Base-by-base conservation (phyloP, 2,797 vertebrate species). In the Caiman crocodilus region DNA sequence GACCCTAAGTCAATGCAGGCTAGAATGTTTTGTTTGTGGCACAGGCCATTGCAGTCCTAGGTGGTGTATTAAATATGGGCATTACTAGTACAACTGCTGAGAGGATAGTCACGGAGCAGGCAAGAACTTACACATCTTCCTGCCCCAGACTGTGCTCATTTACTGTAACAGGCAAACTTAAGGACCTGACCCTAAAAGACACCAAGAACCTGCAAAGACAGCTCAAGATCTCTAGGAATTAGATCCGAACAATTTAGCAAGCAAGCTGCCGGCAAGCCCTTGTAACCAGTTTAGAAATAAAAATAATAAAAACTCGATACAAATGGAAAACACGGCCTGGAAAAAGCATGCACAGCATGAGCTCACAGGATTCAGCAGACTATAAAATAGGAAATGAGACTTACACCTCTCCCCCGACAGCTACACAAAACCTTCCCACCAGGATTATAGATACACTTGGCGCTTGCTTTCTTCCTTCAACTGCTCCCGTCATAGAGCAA, bases 341-440 rank as follows among this genome's bases (percentile, higher is more conserved):
- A 59, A 97, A 95, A 94, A 89, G 64, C 94, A 88, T 79, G 84
- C 95, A 85, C 92, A 96, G 94, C 90, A 78, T 87, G 94, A 95
- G 91, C 82, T 71, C 90, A 91, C 85, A 96, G 82, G 87, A 96
- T 92, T 93, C 95, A 96, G 88, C 92, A 94, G 95, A 96, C 96
- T 95, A 95, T 96, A 95, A 97, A 97, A 96, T 94, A 95, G 92
- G 94, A 94, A 95, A 87, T 88, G 84, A 95, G 90, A 95, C 95
- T 91, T 86, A 94, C 74, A 93, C 93, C 64, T 95, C 91, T 95
- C 82, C 90, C 83, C 87, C 94, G 92, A 84, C 86, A 95, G 94
- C 91, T 95, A 90, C 91, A 93, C 64, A 89, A 96, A 96, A 79
- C 89, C 89, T 87, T 96, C 94, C 94, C 63, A 95, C 96, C 35